These are phyloP conservation scores for Dolichopus griseipennis DNA, from an alignment of 2,888 invertebrate species.

Conservation along the genomic window DNA sequence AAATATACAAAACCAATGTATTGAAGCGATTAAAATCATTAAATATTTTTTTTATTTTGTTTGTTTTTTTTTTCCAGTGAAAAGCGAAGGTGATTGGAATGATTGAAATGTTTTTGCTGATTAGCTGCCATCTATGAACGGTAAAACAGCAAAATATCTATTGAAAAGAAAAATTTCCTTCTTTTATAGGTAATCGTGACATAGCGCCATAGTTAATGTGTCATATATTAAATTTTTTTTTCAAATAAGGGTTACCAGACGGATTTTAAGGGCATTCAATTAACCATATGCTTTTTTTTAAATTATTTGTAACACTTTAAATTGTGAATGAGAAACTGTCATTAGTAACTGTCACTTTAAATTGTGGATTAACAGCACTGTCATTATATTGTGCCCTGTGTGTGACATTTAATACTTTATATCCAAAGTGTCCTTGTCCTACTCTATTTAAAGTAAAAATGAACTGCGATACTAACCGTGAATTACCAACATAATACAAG, in stretches of 20 bases:
- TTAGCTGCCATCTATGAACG: neutral
- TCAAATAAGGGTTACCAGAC: no score
- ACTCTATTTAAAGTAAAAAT: no score
- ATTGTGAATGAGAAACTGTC: no score
- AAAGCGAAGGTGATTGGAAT: conserved; percentile 4
- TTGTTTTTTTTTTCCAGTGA: neutral
- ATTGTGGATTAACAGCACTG: no score
- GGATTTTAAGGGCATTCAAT: neutral
- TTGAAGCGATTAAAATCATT: conserved; percentile 1
- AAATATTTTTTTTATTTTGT: neutral
- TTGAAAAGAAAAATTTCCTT: neutral
- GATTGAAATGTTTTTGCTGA: neutral
- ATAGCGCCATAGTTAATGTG: neutral
- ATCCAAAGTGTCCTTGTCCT: no score
- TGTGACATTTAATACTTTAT: no score
- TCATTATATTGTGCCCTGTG: no score
- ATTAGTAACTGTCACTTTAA: no score
- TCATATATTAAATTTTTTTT: no score
- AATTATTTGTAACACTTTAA: neutral
- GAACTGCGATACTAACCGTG: no score
- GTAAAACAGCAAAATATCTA: neutral
- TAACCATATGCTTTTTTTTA: neutral
- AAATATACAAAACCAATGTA: neutral
- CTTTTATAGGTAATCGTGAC: neutral
- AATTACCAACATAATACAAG: no score